phyloP scores from a whole-genome alignment of 1,140 invertebrate genomes.

The Zaprionus inermis region DNA sequence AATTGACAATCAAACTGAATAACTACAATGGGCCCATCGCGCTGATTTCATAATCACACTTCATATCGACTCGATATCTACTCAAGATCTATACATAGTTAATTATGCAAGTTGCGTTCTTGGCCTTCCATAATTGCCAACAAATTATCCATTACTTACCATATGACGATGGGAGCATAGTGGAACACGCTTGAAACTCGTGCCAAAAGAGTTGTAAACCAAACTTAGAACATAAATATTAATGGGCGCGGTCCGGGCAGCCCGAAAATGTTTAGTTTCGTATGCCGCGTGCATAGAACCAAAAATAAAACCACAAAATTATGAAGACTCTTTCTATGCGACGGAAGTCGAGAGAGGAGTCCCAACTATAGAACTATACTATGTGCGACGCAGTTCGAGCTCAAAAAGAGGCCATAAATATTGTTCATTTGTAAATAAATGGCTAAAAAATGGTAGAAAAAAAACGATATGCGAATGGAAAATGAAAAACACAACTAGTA shows the following conservation, averaged over 20 bases:
- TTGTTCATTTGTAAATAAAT: slow-evolving; percentile 82
- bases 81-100: slow-evolving; percentile 16
- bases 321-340: slow-evolving; percentile 61
- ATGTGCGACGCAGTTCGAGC: slow-evolving; percentile 40
- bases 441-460: slow-evolving; percentile 41
- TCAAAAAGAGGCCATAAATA: slow-evolving; percentile 77
- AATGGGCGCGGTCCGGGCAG: slow-evolving; percentile 8
- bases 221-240: slow-evolving; percentile 34
- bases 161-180: slow-evolving; percentile 32
- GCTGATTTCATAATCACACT: slow-evolving; percentile 38
- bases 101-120: background rate
- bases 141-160: slow-evolving; percentile 54
- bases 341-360: slow-evolving; percentile 53
- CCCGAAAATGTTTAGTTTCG: slow-evolving; percentile 25
- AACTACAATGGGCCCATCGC: background rate
- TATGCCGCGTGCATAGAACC: slow-evolving; percentile 46
- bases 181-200: slow-evolving; percentile 10
- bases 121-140: slow-evolving; percentile 42
- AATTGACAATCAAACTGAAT: background rate
- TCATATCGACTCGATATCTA: slow-evolving; percentile 13
- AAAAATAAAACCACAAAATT: slow-evolving; percentile 66
- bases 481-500: slow-evolving; percentile 46
- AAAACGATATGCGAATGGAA: slow-evolving; percentile 19
- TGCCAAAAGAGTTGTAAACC: slow-evolving; percentile 29
- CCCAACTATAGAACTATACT: slow-evolving; percentile 4